Conservation (phyloP, 1,140 invertebrate species). For the Drosophila subpulchrella region DNA sequence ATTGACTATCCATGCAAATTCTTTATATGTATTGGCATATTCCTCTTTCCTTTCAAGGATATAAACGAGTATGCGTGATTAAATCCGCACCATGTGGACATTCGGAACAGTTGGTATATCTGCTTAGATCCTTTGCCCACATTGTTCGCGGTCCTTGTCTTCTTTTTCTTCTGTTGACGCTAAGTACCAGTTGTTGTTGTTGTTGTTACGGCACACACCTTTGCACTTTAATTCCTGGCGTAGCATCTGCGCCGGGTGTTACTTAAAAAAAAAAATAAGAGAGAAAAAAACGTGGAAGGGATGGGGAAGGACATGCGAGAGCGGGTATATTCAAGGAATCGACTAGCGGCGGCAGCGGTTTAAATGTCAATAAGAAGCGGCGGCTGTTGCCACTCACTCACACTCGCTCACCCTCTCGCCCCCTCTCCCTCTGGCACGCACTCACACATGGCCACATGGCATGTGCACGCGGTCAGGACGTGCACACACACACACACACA, state of each 20-base stretch:
- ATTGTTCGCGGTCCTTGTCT: constrained; percentile 11
- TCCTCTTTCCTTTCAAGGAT: neutral
- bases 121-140: constrained; percentile 21
- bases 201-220: constrained; percentile 45
- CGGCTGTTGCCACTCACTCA: constrained; percentile 53
- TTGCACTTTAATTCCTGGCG: constrained; percentile 75
- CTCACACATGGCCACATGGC: constrained; percentile 20
- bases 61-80: constrained; percentile 1
- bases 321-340: neutral
- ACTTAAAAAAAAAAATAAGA: constrained; percentile 34
- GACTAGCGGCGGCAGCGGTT: constrained; percentile 35
- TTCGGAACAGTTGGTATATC: constrained; percentile 32
- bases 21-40: neutral
- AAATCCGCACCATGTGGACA: constrained; percentile 31
- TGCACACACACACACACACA: constrained; percentile 39
- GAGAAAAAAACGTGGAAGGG: neutral
- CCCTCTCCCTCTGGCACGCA: constrained; percentile 5
- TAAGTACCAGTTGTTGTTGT: constrained; percentile 33
- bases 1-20: neutral
- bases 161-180: constrained; percentile 20
- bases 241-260: constrained; percentile 80
- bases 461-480: constrained; percentile 71
- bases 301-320: constrained; percentile 7
- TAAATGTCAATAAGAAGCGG: constrained; percentile 62
- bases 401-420: neutral